These are phyloP conservation scores for Mercenaria mercenaria DNA, from an alignment of 1,140 invertebrate genomes.

Conservation along the genomic window DNA sequence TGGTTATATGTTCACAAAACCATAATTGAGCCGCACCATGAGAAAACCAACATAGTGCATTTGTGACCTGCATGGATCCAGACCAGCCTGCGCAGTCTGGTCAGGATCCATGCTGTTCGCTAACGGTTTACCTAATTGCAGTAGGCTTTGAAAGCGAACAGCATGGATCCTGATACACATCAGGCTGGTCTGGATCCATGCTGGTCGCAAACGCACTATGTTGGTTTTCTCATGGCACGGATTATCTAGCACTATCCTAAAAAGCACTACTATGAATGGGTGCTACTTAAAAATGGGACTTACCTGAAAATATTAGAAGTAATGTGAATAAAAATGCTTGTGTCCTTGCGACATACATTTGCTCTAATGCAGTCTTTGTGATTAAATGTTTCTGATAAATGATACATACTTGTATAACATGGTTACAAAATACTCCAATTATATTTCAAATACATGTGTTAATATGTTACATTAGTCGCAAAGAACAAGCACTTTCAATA, in stretches of 20 bases:
- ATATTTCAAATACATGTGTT: neutral
- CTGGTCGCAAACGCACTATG: too few relatives aligned
- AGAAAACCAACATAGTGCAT: too few relatives aligned
- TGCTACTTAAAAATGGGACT: neutral
- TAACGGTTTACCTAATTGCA: too few relatives aligned
- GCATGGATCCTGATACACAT: too few relatives aligned
- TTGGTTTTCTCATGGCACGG: too few relatives aligned
- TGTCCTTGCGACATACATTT: neutral
- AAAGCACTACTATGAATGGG: neutral
- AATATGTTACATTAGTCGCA: neutral
- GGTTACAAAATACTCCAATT: neutral
- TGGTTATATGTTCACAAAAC: neutral
- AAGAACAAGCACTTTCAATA: slow-evolving; percentile 1
- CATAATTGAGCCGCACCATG: neutral
- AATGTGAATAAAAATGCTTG: neutral
- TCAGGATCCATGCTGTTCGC: too few relatives aligned
- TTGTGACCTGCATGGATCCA: too few relatives aligned
- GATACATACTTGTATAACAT: neutral
- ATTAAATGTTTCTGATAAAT: too few relatives aligned
- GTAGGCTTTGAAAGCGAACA: too few relatives aligned
- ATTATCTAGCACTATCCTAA: too few relatives aligned
- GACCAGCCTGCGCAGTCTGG: too few relatives aligned
- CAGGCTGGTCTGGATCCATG: too few relatives aligned
- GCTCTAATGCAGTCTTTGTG: neutral
- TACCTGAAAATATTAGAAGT: neutral